Evolutionary conservation across 2,888 invertebrate species (phyloP), one percentile per base, ranked within the genome.

Genomic region (Meliscaeva auricollis): DNA sequence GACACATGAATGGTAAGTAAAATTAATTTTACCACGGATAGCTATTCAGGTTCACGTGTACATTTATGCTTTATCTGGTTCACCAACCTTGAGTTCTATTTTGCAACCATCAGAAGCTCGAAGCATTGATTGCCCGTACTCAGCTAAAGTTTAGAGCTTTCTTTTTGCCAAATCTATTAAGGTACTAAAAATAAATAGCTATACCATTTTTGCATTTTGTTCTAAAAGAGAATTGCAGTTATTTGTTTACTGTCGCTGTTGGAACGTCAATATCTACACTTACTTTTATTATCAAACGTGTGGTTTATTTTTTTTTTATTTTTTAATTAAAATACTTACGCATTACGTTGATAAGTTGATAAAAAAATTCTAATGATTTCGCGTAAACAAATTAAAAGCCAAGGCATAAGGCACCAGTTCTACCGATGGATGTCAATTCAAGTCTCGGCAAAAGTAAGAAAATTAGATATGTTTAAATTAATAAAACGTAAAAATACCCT

Each of bases 341-440:
- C n/a, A 7, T 3, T 8, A 13, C 0, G n/a, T 22, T 60, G 60
- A 41, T 44, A 1, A 15, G 11, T 38, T 38, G 11, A 26, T 26
- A 22, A 60, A n/a, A 62, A 41, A 30, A 3, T 2, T 38, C 6
- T 3, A n/a, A 80, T 74, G 58, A 26, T 32, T 52, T 20, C 32
- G 7, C n/a, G 56, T 8, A 60, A 58, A 20, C 11, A 68, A 6
- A 38, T 60, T n/a, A 77, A 48, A 44, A 2, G 6, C 9, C 13
- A 48, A 15, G 48, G 30, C 8, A 3, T 62, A 22, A 30, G 15
- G n/a, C n/a, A 32, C 17, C 68, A 48, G 41, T 56, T 54, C 1
- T n/a, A 62, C 41, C 54, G 83, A 3, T 11, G 22, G 32, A 78
- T 83, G 69, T 56, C 83, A 6, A 22, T 50, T 30, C 62, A 78